A percentile compares a stretch with the other conserved stretches of the same genome.
Conservation (phyloP, 2,888 invertebrate genomes). For the Nomada hirtipes region DNA sequence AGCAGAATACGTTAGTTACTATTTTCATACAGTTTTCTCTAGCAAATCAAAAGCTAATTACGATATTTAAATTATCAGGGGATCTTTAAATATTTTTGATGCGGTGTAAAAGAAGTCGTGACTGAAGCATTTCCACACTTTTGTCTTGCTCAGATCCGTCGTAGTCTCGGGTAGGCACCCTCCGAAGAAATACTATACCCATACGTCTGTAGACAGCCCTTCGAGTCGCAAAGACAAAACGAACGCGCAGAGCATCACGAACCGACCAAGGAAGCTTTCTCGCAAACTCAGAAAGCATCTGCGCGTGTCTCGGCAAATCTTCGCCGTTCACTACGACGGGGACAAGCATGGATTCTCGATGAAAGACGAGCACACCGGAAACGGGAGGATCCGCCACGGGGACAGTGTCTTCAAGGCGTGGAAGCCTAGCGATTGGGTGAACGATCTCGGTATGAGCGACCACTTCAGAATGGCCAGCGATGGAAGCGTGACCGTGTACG, state of each 20-base stretch:
- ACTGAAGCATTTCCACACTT: not conserved
- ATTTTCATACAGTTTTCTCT: not conserved
- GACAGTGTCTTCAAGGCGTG: slow-evolving; percentile 88
- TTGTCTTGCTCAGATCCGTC: slow-evolving; percentile 29
- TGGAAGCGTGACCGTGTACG: slow-evolving; percentile 89
- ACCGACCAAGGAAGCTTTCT: not conserved
- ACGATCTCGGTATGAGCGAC: slow-evolving; percentile 86
- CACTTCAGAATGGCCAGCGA: slow-evolving; percentile 86
- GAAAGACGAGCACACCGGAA: slow-evolving; percentile 85
- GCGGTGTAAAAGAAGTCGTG: not conserved
- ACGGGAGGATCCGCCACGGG: slow-evolving; percentile 88
- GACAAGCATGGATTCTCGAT: slow-evolving; percentile 70
- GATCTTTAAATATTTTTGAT: not conserved
- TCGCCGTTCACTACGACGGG: slow-evolving; percentile 78
- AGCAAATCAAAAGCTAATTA: not conserved
- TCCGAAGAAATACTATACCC: slow-evolving; percentile 72
- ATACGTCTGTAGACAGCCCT: slow-evolving; percentile 20
- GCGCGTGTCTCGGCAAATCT: slow-evolving; percentile 71
- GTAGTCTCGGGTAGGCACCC: slow-evolving; percentile 53
- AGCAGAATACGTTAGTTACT: slow-evolving; percentile 27
- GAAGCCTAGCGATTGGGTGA: slow-evolving; percentile 88
- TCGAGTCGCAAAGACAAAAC: not conserved
- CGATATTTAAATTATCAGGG: not conserved
- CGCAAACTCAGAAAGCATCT: slow-evolving; percentile 48
- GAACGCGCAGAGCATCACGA: not conserved